Base-by-base conservation (phyloP, 2,888 invertebrate genomes). In the Chrysolina haemoptera region DNA sequence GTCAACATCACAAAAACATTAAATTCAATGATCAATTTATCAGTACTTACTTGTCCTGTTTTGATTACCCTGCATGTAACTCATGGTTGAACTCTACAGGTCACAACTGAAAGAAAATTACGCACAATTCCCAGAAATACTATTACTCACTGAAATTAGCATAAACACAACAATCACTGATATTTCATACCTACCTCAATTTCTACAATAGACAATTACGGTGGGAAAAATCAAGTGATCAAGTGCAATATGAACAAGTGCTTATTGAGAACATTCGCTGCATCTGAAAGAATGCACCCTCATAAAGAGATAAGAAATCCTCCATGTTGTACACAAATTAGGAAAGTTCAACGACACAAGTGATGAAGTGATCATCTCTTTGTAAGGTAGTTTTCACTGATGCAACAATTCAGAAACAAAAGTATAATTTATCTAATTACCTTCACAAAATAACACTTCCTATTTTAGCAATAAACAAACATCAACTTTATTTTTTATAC, bases 31-130 rank as follows among this genome's bases (percentile, higher is more conserved):
- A 43, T 16, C 8, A 66, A 63, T 62, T 9, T 14, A 55, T 16
- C 5, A 62, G 41, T 83, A 94, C 95, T 94, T 90, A 95, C 95
- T 95, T 86, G 94, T 93, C 88, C 95, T 92, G 87, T 93, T 93
- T 89, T 95, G 95, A 83, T 94, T 92, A 78, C 92, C 90, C 77
- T 81, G 93, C 92, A 95, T 93, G 90, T 94, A 95, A 91, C 95
- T 95, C 95, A 95, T 95, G 91, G 90, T 93, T 92, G 90, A 70
- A 74, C 41, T 78, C 78, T 80, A 79, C 64, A 59, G 68, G 79
- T 82, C 84, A 84, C 85, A 85, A 86, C 86, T 87, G 79, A 70
- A 84, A 84, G 67, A 77, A 66, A 70, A 74, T 59, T 53, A 68
- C 55, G 66, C 62, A 63, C 20, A 69, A 69, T 78, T 76, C 77